These are phyloP conservation scores for Notodonta ziczac DNA, from an alignment of 2,888 invertebrate species.

Conservation along the genomic window DNA sequence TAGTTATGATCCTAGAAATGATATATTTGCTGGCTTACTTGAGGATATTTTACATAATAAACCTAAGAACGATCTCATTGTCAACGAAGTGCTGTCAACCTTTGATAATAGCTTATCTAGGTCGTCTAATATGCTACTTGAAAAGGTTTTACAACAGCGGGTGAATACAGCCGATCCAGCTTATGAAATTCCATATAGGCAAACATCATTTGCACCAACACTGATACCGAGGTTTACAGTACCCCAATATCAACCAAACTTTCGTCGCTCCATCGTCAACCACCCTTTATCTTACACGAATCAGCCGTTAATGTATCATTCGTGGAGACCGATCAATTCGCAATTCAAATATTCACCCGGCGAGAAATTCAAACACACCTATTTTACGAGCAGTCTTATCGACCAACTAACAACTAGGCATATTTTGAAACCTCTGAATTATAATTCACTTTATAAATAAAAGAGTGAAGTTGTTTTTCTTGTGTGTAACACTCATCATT, in stretches of 20 bases:
- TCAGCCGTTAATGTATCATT: not conserved
- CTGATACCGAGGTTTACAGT: not conserved
- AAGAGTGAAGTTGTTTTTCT: not conserved
- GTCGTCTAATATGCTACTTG: slow-evolving; percentile 25
- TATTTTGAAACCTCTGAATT: not conserved
- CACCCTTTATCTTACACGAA: not conserved
- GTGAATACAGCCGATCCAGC: not conserved
- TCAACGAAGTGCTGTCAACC: slow-evolving; percentile 13
- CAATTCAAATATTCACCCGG: not conserved
- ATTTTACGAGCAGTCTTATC: slow-evolving; percentile 4
- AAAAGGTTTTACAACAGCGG: slow-evolving; percentile 28
- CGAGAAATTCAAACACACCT: not conserved
- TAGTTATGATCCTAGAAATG: slow-evolving; percentile 1
- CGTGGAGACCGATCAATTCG: not conserved
- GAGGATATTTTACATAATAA: slow-evolving; percentile 20
- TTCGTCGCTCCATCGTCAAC: not conserved
- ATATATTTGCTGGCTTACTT: slow-evolving; percentile 18
- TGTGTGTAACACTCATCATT: slow-evolving; percentile 29
- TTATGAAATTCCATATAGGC: not conserved
- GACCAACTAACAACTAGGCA: not conserved
- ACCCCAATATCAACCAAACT: not conserved
- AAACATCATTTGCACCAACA: not conserved
- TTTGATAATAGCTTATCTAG: slow-evolving; percentile 17
- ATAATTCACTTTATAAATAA: not conserved
- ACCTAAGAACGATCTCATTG: slow-evolving; percentile 12